These are phyloP conservation scores for Scomber japonicus DNA, from an alignment of 2,113 vertebrate genomes.

Conservation along the genomic window DNA sequence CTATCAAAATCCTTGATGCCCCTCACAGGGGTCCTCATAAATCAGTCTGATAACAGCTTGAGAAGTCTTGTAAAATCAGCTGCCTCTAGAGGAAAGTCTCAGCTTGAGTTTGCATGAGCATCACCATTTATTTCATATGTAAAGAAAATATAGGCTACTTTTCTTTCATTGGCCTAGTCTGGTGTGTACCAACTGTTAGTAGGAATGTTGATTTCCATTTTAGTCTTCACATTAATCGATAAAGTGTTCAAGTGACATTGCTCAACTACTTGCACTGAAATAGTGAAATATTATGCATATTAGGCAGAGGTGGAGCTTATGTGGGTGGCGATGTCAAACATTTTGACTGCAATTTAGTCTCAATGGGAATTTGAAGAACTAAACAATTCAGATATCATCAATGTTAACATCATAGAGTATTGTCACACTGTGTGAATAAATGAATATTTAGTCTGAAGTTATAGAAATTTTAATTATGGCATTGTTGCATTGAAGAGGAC, in stretches of 20 bases:
- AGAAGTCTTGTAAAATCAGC: neutral
- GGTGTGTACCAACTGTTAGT: slow-evolving; percentile 13
- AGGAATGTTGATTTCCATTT: neutral
- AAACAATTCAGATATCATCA: neutral
- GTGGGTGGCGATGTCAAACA: slow-evolving; percentile 38
- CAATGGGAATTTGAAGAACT: slow-evolving; percentile 10
- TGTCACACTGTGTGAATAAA: neutral
- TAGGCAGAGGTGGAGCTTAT: slow-evolving; percentile 22
- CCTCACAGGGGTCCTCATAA: slow-evolving; percentile 44
- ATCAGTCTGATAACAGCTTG: slow-evolving; percentile 37
- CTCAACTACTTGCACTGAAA: slow-evolving; percentile 33
- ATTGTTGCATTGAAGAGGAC: too few species aligned
- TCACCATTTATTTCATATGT: slow-evolving; percentile 5
- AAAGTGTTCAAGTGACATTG: slow-evolving; percentile 18
- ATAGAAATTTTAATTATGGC: too few species aligned
- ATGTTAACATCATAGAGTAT: neutral
- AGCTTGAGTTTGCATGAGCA: neutral
- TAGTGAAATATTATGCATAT: slow-evolving; percentile 33
- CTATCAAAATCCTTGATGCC: slow-evolving; percentile 50
- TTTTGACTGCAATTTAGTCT: slow-evolving; percentile 11
- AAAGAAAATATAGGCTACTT: neutral
- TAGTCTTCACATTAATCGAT: slow-evolving; percentile 39
- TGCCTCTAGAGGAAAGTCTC: neutral
- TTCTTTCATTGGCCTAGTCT: neutral
- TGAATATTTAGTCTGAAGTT: too few species aligned